phyloP scores from a whole-genome alignment of 2,113 vertebrate genomes.

The Gymnarchus niloticus region DNA sequence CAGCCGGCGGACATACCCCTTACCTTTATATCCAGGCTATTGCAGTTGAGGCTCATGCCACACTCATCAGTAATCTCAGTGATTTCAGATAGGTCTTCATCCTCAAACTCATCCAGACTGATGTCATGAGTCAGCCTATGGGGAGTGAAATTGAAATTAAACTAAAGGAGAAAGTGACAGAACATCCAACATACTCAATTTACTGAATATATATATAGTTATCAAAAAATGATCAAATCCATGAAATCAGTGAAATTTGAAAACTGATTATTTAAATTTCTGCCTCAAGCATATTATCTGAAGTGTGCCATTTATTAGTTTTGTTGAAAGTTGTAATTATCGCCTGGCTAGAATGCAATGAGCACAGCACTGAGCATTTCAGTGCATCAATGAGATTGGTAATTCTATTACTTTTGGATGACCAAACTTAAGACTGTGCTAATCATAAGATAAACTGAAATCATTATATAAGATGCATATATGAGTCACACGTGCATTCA shows the following conservation, averaged over 20 bases:
- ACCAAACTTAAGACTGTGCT: background rate
- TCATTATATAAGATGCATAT: background rate
- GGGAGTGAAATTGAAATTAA: too few relatives aligned
- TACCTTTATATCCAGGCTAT: constrained; percentile 78
- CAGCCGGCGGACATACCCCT: constrained; percentile 28
- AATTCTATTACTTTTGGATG: background rate
- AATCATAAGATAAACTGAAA: background rate
- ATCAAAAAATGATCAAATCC: too few relatives aligned
- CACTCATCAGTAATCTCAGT: constrained; percentile 87
- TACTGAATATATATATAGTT: too few relatives aligned
- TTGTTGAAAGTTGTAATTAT: background rate
- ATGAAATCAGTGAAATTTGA: too few relatives aligned
- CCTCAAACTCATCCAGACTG: constrained; percentile 94
- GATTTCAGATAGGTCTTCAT: constrained; percentile 93
- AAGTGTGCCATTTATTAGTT: too few relatives aligned
- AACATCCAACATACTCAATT: background rate
- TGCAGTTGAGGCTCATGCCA: constrained; percentile 87
- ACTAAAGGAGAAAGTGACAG: too few relatives aligned
- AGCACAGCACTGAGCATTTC: background rate
- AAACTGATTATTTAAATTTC: background rate
- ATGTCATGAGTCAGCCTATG: constrained; percentile 94
- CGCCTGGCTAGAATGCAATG: background rate
- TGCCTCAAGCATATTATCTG: background rate
- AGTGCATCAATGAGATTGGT: background rate
- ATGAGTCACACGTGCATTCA: background rate